Conservation (phyloP, 2,113 vertebrate species). For the Glaucomys volans region DNA sequence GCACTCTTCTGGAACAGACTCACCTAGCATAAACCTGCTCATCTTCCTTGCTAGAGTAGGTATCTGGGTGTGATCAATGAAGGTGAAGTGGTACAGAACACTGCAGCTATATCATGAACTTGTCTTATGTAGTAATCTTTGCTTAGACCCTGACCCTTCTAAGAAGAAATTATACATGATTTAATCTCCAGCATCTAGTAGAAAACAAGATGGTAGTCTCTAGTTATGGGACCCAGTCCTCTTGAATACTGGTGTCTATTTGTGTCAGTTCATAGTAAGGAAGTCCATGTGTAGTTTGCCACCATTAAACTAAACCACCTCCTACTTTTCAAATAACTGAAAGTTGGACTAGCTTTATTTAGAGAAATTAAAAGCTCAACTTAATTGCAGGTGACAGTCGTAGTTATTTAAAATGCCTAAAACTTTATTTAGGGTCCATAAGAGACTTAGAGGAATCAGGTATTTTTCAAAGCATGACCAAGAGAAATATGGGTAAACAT, state of each 20-base stretch:
- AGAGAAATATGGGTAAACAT: background rate
- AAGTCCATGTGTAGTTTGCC: background rate
- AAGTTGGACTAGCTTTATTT: slow-evolving; percentile 9
- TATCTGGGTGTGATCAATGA: background rate
- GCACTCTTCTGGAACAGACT: background rate
- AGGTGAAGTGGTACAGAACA: background rate
- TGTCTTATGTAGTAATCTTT: background rate
- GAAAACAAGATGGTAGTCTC: slow-evolving; percentile 17
- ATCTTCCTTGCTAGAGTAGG: background rate
- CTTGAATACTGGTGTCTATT: background rate
- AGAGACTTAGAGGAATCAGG: background rate
- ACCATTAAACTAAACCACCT: background rate
- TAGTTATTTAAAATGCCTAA: background rate
- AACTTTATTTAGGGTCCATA: background rate
- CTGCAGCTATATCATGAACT: background rate
- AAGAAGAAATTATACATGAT: background rate
- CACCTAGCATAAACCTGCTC: background rate
- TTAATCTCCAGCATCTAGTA: background rate
- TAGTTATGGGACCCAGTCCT: background rate
- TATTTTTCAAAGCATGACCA: background rate
- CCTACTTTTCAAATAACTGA: background rate
- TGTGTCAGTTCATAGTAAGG: background rate
- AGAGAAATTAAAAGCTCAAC: background rate
- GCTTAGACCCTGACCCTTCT: background rate
- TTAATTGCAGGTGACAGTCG: background rate